Base-by-base conservation (phyloP, 2,797 vertebrate species). In the Sebastes taczanowskii region DNA sequence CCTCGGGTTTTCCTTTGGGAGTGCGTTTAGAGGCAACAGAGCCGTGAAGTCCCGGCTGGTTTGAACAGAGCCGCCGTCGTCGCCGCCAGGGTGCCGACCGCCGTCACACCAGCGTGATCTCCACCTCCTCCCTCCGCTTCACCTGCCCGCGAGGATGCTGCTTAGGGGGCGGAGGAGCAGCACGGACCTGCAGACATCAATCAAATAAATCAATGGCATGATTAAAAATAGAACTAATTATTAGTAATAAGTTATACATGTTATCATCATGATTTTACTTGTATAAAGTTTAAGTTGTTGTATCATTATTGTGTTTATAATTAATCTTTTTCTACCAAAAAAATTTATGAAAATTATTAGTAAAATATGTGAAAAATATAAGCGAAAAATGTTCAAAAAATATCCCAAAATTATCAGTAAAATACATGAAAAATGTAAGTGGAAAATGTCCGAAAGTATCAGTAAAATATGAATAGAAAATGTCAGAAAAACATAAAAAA, bases 41-140 rank as follows among this genome's bases (percentile, higher is more conserved):
- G 38, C 73, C 60, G 34, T 64, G 22, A 20, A 75, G 66, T 85
- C 80, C 53, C 13, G 29, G 83, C 34, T 49, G 82, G 76, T 80
- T 74, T 38, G 4, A 71, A 34, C 68, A 34, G 74, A 80, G n/a
- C 11, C 6, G 25, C 16, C 27, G 5, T 42, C 68, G 20, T 52
- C 71, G 38, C 63, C 79, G 18, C 74, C 77, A 68, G 77, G 79
- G 65, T 29, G 62, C 27, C 35, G 38, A 30, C 30, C 6, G 11
- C 38, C 58, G 22, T 97, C 95, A 99, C 92, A 99, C 98, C 93
- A 99, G 96, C 1, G 98, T 99, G 89, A 99, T 98, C 88, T 99
- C 98, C 90, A 99, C 98, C 20, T 99, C 98, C 87, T 99, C 98
- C 0, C 97, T 93, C 92, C 97, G 97, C 95, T 99, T 98, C 88